Base-by-base conservation (phyloP, 2,888 invertebrate species). In the Malacosoma neustria region DNA sequence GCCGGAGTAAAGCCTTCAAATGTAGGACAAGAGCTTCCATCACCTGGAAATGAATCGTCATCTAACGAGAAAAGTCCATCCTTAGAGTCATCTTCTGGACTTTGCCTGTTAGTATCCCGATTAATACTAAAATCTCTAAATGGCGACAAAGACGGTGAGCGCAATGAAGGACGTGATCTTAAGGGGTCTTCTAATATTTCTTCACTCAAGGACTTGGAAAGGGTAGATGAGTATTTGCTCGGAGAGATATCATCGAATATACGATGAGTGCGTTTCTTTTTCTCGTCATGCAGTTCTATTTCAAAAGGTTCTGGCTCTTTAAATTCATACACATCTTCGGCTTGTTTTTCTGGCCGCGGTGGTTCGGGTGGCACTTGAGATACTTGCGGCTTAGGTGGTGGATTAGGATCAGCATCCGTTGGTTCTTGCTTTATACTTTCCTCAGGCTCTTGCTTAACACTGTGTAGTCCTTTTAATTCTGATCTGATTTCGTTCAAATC, bases 261-360 rank as follows among this genome's bases (percentile, higher is more conserved):
- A 31, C 87, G 71, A 59, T 86, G 82, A 14, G 79, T 74, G 33
- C 85, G 71, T 48, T 84, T 87, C 54, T 86, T 87, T 52, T 86
- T 87, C 48, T 87, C 81, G 52, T 87, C 79, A 38, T 93, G 89
- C 5, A 92, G 88, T 72, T 95, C 94, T 49, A 94, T 90, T 65
- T 95, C 94, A 61, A 95, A 95, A 0, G 95, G 94, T 68, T 95
- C 95, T 0, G 94, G 94, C 69, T 95, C 95, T 68, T 95, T 95
- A 61, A 95, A 95, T 70, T 95, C 95, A 60, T 95, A 95, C 42
- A 95, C 91, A 62, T 95, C 95, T 52, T 87, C 87, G 0, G 84
- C 55, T 55, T 82, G 79, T 49, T 85, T 86, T 5, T 80, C 79
- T 3, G 65, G 55, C 29, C 66, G 68, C 11, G 60, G 45, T 3